Base-by-base conservation (phyloP, 2,797 vertebrate species). In the Mormyrus hasselquistii region DNA sequence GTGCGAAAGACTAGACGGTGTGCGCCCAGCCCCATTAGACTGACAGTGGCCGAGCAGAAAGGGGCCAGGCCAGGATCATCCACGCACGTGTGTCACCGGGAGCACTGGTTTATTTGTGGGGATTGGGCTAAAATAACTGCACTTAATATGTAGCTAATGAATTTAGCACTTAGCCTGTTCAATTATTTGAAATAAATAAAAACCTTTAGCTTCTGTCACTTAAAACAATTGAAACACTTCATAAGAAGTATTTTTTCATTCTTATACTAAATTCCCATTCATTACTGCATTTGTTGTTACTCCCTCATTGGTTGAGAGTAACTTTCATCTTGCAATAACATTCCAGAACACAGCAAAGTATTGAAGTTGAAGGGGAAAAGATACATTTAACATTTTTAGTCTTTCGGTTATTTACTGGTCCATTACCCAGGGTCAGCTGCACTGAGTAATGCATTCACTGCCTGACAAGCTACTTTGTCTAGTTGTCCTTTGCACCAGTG, bases 1-100 rank as follows among this genome's bases (percentile, higher is more conserved):
- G 89, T 89, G 92, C 91, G 90, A 92, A 89, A 89, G 83, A 9
- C 25, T n/a, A n/a, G n/a, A 9, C 9, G 3, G 10, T 53, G 44
- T 87, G 53, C 90, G 73, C 88, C 87, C 84, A 19, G 41, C 29
- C 85, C 89, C 29, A 88, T 29, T 52, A 90, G 89, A 84, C 86
- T 59, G 53, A 90, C 34, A 89, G 47, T 22, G 29, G 87, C 29
- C 4, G 44, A 90, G 83, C 79, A 50, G 86, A 83, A 49, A 52
- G 4, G 76, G 41, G 55, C 10, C 2, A 87, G 90, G 89, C 85
- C 90, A 91, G 59, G 57, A 62, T 88, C 50, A 87, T 52, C 65
- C 50, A 76, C 52, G 47, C 87, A 50, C 5, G 55, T 49, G 49
- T 47, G 14, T 41, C 55, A n/a, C 25, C 8, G 55, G 69, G 49